These are phyloP conservation scores for Agriopis marginaria DNA, from an alignment of 2,888 invertebrate genomes.

Conservation along the genomic window DNA sequence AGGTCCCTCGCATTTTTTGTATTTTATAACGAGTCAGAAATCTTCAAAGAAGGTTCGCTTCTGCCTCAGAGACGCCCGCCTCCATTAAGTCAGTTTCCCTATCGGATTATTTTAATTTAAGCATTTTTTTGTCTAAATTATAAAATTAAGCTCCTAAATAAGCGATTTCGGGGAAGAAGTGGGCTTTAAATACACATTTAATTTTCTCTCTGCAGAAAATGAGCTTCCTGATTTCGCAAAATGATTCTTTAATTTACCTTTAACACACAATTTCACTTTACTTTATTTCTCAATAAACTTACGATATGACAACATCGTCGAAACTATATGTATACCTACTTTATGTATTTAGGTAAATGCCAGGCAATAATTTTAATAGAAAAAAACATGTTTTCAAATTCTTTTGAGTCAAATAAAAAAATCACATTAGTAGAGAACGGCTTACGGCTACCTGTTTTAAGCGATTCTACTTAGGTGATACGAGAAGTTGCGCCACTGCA, in stretches of 20 bases:
- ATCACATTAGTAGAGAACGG: too few species aligned
- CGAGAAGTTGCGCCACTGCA: too few species aligned
- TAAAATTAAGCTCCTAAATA: slow-evolving; percentile 57
- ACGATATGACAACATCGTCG: not conserved
- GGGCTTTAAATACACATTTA: slow-evolving; percentile 39
- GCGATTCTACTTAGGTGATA: too few species aligned
- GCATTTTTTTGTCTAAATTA: slow-evolving; percentile 55
- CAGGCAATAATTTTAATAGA: too few species aligned
- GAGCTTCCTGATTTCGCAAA: slow-evolving; percentile 29
- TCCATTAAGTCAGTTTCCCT: slow-evolving; percentile 47
- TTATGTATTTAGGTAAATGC: too few species aligned
- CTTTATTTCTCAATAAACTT: not conserved
- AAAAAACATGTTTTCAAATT: too few species aligned
- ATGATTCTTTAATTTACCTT: slow-evolving; percentile 15
- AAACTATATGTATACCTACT: too few species aligned
- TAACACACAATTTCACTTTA: not conserved
- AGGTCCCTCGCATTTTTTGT: slow-evolving; percentile 13
- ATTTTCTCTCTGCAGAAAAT: slow-evolving; percentile 31
- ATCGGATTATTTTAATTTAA: slow-evolving; percentile 57
- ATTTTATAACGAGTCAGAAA: slow-evolving; percentile 20
- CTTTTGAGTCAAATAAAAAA: too few species aligned
- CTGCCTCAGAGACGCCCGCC: slow-evolving; percentile 24
- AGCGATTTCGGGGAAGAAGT: slow-evolving; percentile 52
- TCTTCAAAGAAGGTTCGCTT: slow-evolving; percentile 10
- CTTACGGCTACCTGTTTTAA: too few species aligned